Conservation (phyloP, 2,113 vertebrate genomes). For the Oryzias woworae region DNA sequence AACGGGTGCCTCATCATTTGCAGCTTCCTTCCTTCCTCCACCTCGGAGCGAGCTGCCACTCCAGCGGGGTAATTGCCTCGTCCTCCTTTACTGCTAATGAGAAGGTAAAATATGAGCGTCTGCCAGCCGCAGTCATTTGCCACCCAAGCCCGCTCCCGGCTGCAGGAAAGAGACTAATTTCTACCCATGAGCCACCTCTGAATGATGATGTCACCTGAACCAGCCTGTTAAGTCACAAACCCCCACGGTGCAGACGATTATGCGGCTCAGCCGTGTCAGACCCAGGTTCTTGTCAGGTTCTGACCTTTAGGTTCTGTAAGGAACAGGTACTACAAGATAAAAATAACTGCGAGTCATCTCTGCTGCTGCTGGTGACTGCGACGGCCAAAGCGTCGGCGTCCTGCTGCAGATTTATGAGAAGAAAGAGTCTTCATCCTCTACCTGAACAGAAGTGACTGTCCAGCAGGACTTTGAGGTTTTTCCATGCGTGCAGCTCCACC, state of each 20-base stretch:
- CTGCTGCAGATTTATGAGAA: too few relatives aligned
- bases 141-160: slow-evolving; percentile 43
- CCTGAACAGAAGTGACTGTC: too few relatives aligned
- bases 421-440: too few relatives aligned
- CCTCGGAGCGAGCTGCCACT: slow-evolving; percentile 58
- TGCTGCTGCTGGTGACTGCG: not conserved
- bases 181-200: slow-evolving; percentile 42
- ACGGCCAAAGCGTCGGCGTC: too few relatives aligned
- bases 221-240: slow-evolving; percentile 8
- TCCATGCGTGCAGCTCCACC: too few relatives aligned
- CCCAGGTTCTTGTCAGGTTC: not conserved
- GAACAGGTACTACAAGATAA: not conserved
- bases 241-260: not conserved
- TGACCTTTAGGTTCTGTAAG: slow-evolving; percentile 13
- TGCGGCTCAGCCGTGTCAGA: not conserved
- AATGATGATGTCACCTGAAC: slow-evolving; percentile 54
- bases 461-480: too few relatives aligned
- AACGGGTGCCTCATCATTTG: slow-evolving; percentile 44
- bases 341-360: not conserved
- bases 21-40: slow-evolving; percentile 34
- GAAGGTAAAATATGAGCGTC: slow-evolving; percentile 72
- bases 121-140: slow-evolving; percentile 67
- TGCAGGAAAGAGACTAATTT: slow-evolving; percentile 49
- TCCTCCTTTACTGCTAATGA: slow-evolving; percentile 77
- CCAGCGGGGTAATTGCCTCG: slow-evolving; percentile 70